Conservation (phyloP, 2,797 vertebrate genomes). For the Cuculus canorus region DNA sequence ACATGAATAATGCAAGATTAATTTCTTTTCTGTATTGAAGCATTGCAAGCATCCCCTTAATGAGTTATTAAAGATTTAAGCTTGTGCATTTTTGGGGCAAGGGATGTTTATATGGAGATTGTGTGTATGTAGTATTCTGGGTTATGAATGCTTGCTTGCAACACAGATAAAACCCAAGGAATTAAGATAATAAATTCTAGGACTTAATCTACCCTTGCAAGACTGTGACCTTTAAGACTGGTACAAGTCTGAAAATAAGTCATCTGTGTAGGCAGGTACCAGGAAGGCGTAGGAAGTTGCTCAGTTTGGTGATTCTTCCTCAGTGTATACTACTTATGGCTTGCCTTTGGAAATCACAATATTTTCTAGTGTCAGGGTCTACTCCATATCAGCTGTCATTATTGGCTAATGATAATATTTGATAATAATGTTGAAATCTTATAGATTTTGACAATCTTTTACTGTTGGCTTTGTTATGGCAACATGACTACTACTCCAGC, state of each 20-base stretch:
- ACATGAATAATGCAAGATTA: neutral
- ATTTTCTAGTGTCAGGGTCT: conserved; percentile 62
- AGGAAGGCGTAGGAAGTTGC: neutral
- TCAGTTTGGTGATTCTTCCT: conserved; percentile 25
- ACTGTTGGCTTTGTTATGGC: conserved; percentile 65
- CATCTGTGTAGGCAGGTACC: neutral
- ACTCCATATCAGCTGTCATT: conserved; percentile 53
- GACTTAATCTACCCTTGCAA: neutral
- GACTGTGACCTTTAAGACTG: neutral
- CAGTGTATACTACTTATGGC: neutral
- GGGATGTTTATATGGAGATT: neutral
- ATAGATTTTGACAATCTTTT: conserved; percentile 66
- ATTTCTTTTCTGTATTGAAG: neutral
- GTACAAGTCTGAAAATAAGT: neutral
- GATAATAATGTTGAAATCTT: conserved; percentile 61
- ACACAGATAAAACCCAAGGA: neutral
- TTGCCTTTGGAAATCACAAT: conserved; percentile 33
- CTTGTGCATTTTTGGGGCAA: neutral
- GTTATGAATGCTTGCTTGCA: neutral
- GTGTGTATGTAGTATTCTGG: neutral
- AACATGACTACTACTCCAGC: conserved; percentile 52
- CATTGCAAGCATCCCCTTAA: neutral
- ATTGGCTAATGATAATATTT: conserved; percentile 65
- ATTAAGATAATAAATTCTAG: neutral
- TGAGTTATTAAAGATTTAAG: neutral